Conservation (phyloP, 2,888 invertebrate species). For the Orthosia incerta region DNA sequence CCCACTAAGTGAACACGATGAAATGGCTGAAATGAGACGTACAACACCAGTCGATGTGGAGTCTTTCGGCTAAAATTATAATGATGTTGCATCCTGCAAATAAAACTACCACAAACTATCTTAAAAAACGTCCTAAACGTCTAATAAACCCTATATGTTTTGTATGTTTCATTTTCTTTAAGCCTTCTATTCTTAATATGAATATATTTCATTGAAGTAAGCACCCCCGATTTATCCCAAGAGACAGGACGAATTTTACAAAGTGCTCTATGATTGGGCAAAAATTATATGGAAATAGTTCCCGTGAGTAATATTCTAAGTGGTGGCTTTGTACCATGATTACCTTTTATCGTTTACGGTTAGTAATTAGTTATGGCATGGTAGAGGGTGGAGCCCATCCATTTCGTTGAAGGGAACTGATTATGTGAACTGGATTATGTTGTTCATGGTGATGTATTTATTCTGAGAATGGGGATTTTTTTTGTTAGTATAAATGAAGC, state of each 20-base stretch:
- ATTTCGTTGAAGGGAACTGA: slow-evolving; percentile 8
- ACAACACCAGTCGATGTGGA: no score
- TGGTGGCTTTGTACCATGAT: slow-evolving; percentile 19
- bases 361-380: slow-evolving; percentile 29
- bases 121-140: no score
- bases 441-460: not conserved
- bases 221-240: slow-evolving; percentile 26
- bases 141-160: no score
- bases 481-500: no score
- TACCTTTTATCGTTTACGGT: slow-evolving; percentile 15
- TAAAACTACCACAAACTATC: not conserved
- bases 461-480: not conserved
- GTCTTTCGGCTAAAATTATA: no score
- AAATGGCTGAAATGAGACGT: no score
- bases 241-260: slow-evolving; percentile 24
- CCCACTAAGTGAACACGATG: no score
- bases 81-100: no score
- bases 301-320: slow-evolving; percentile 33
- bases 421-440: slow-evolving; percentile 6
- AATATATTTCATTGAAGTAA: slow-evolving; percentile 7
- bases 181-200: not conserved
- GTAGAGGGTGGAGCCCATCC: slow-evolving; percentile 10
- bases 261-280: slow-evolving; percentile 52
- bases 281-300: slow-evolving; percentile 32
- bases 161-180: not conserved